A percentile compares a stretch with the other conserved stretches of the same genome.
Evolutionary conservation across 2,113 vertebrate genomes (phyloP).

Genomic region (Urocolius indicus): DNA sequence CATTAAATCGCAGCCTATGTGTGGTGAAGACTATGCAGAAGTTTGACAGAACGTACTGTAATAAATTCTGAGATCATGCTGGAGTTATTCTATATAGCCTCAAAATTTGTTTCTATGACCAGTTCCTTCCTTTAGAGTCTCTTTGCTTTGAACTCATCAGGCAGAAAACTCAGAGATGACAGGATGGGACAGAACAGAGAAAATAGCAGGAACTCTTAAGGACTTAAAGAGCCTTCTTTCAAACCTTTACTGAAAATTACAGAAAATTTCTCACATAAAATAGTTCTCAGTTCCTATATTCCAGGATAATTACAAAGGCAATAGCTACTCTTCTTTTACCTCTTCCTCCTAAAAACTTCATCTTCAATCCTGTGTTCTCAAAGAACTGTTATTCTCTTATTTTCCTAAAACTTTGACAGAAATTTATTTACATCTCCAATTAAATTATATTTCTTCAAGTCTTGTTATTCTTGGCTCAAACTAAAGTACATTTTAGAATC

Average conservation of each 20-base stretch:
- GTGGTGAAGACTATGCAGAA: neutral
- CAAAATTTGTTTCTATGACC: neutral
- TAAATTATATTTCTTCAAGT: neutral
- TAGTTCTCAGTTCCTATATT: neutral
- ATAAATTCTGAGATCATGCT: neutral
- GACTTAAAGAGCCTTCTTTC: neutral
- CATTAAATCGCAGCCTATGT: neutral
- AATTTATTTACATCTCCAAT: neutral
- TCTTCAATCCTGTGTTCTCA: neutral
- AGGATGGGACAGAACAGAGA: neutral
- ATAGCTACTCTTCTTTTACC: neutral
- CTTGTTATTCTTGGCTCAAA: neutral
- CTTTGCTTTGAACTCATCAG: neutral
- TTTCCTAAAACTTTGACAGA: neutral
- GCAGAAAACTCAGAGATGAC: fast-evolving
- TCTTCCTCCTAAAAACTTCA: neutral
- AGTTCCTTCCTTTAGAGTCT: neutral
- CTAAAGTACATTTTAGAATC: neutral
- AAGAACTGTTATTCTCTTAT: neutral
- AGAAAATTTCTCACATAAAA: neutral
- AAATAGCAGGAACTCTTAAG: neutral
- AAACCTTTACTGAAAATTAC: neutral
- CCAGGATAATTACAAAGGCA: neutral
- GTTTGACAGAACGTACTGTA: fast-evolving
- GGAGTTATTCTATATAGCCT: neutral